These are phyloP conservation scores for Drosophila anceps DNA, from an alignment of 2,888 invertebrate species.

Conservation along the genomic window DNA sequence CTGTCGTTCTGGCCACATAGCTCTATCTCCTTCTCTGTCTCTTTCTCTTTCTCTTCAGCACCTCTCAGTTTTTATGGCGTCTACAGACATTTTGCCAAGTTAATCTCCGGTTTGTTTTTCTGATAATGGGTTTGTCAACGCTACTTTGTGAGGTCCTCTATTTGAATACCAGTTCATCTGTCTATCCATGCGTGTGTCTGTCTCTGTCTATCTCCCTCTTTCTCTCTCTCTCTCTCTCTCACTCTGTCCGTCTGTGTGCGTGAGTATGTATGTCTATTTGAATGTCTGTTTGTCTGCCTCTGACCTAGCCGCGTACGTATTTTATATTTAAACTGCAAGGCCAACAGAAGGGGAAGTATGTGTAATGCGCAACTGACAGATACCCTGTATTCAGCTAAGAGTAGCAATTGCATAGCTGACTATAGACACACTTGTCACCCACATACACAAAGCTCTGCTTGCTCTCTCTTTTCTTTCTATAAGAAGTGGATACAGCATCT, in stretches of 20 bases:
- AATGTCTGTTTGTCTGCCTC: constrained; percentile 48
- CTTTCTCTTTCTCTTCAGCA: constrained; percentile 1
- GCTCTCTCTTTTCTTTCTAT: too few species aligned
- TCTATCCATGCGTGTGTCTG: constrained; percentile 18
- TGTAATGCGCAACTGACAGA: neutral
- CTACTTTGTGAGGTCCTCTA: constrained; percentile 67
- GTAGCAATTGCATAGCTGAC: neutral
- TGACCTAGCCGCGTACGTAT: constrained; percentile 16
- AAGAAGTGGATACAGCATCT: too few species aligned
- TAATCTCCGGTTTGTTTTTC: constrained; percentile 81
- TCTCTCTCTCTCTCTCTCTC: constrained; percentile 6
- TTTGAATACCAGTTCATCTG: constrained; percentile 58
- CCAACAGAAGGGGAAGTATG: neutral
- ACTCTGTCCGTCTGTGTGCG: constrained; percentile 2
- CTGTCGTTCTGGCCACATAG: constrained; percentile 8
- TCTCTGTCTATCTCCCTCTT: constrained; percentile 8
- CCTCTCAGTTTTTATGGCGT: constrained; percentile 58
- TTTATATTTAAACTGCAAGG: constrained; percentile 30
- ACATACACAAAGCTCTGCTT: too few species aligned
- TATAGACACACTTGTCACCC: too few species aligned
- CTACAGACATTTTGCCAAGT: constrained; percentile 81
- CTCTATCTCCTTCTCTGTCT: constrained; percentile 2
- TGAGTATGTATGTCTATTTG: constrained; percentile 34
- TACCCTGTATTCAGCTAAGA: constrained; percentile 8
- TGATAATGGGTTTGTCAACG: constrained; percentile 82